Base-by-base conservation (phyloP, 2,797 vertebrate genomes). In the Malacoctenus gilli region DNA sequence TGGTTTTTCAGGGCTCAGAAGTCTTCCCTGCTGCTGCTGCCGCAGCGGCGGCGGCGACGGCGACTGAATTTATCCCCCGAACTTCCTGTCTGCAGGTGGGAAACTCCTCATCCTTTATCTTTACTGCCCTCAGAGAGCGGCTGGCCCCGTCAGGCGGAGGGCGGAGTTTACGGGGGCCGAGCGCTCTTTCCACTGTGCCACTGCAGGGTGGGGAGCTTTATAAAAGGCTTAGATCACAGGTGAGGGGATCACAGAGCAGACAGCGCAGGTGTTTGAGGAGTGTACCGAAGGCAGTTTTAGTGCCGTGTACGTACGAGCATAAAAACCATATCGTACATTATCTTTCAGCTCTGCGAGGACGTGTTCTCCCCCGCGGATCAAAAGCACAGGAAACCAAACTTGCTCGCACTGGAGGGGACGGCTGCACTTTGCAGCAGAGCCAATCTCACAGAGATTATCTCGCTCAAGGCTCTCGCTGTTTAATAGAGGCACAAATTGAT, bases 41-140 rank as follows among this genome's bases (percentile, higher is more conserved):
- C 36, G 46, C 23, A 43, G 49, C n/a, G n/a, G n/a, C n/a, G n/a
- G n/a, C n/a, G n/a, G n/a, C n/a, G n/a, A n/a, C n/a, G n/a, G 25
- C 34, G 21, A 44, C 36, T 64, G 53, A 79, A 73, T 81, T 65
- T 68, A 67, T 72, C 71, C 58, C 59, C 20, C n/a, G n/a, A 50
- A 32, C 66, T 83, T 82, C 81, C 70, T 72, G 61, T 79, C 61
- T 67, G 56, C 77, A 87, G 83, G 81, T 87, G 88, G 90, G 87
- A 85, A 90, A 86, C 87, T 89, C 87, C 88, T 84, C 79, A 63
- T 73, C 73, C 85, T 89, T 91, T 88, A 91, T 90, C 89, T 90
- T 89, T 88, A 87, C 75, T 74, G 87, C 87, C n/a, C 82, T 77
- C 18, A 41, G 73, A 88, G 77, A 65, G 75, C 31, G 72, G 68